Percentiles rank a stretch among this genome's conserved stretches.
Evolutionary conservation across 2,888 invertebrate species (phyloP).

Genomic region (Ctenicera cuprea): DNA sequence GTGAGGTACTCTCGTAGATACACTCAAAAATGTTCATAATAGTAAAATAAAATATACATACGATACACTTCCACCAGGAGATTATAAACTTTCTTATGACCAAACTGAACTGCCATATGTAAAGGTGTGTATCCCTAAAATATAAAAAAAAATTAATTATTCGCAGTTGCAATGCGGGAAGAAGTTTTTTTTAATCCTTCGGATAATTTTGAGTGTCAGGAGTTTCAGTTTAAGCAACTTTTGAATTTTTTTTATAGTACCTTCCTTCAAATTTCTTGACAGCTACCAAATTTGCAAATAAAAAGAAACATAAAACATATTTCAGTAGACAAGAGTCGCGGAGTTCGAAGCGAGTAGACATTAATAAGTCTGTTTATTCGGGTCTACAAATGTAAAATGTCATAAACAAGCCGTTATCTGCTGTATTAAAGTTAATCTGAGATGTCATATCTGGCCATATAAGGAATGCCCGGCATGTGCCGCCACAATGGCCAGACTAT

Average conservation of each 20-base stretch:
- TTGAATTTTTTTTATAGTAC: neutral
- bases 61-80: constrained; percentile 93
- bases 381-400: constrained; percentile 65
- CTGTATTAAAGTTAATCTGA: constrained; percentile 68
- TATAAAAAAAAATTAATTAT: constrained; percentile 19
- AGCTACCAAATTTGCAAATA: constrained; percentile 1
- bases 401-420: constrained; percentile 70
- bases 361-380: constrained; percentile 61
- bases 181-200: neutral
- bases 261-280: no score
- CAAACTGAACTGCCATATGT: constrained; percentile 94
- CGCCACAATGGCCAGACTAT: constrained; percentile 59
- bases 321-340: constrained; percentile 8
- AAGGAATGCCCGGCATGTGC: constrained; percentile 68
- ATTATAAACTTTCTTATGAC: constrained; percentile 90
- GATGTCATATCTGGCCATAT: constrained; percentile 67
- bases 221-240: no score
- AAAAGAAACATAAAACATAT: neutral
- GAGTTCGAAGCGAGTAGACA: constrained; percentile 53
- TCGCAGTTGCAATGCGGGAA: neutral
- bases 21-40: no score
- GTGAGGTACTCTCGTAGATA: no score
- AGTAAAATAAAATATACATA: no score
- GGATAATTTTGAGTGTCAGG: no score
- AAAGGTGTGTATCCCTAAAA: constrained; percentile 93